phyloP scores from a whole-genome alignment of 2,113 vertebrate genomes.

The Apteryx mantelli region DNA sequence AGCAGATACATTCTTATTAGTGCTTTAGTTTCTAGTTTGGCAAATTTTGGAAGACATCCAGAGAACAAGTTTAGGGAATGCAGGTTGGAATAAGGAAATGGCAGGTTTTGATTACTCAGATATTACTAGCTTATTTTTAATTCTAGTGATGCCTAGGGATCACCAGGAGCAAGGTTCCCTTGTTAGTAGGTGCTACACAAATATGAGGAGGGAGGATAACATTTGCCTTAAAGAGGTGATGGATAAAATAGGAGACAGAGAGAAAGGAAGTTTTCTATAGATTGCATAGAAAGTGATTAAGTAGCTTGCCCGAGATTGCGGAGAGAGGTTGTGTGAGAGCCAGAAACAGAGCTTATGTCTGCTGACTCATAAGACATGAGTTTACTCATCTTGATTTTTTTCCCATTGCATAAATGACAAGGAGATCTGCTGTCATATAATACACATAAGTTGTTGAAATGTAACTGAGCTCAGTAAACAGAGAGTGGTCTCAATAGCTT shows the following conservation, averaged over 20 bases:
- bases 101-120: background rate
- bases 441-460: background rate
- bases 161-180: background rate
- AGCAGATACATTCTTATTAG: constrained; percentile 41
- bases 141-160: background rate
- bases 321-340: background rate
- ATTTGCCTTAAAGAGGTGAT: background rate
- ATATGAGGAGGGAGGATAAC: background rate
- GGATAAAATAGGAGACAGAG: background rate
- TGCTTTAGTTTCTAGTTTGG: background rate
- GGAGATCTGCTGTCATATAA: background rate
- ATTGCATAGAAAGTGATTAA: background rate
- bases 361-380: constrained; percentile 39
- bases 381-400: constrained; percentile 24
- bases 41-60: constrained; percentile 12
- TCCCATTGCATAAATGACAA: background rate
- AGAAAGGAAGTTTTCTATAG: background rate
- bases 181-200: background rate
- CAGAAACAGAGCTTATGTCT: constrained; percentile 6
- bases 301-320: background rate
- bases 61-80: background rate
- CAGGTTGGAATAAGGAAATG: background rate
- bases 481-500: background rate
- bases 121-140: background rate
- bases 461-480: background rate